A percentile compares a stretch with the other conserved stretches of the same genome.
Evolutionary conservation across 2,797 vertebrate genomes (phyloP).

Genomic region (Macropus fuliginosus): DNA sequence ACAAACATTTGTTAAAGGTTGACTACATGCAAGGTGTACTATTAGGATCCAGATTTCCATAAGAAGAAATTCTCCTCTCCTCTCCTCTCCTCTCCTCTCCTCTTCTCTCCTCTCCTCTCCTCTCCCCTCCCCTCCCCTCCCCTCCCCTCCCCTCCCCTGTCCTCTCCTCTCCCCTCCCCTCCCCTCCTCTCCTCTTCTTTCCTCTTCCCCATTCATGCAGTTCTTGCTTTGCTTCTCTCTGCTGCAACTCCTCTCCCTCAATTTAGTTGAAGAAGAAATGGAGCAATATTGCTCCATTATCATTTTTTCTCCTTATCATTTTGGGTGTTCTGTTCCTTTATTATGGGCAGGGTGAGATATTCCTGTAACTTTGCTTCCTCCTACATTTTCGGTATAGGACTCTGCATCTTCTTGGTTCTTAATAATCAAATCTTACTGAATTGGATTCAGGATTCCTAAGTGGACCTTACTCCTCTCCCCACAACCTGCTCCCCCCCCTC

Average conservation of each 20-base stretch:
- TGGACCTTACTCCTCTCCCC: not conserved
- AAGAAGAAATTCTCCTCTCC: not conserved
- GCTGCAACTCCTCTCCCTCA: not conserved
- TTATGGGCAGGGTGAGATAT: not conserved
- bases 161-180: too few relatives aligned
- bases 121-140: too few relatives aligned
- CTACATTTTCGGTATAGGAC: not conserved
- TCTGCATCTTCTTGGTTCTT: not conserved
- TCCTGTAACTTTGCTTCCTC: not conserved
- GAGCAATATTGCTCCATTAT: not conserved
- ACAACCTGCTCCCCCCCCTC: not conserved
- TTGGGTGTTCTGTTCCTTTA: not conserved
- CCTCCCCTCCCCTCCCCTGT: too few relatives aligned
- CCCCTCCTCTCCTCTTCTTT: too few relatives aligned
- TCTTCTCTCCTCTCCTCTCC: accelerated
- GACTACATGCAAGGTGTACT: not conserved
- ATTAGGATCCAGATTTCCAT: not conserved
- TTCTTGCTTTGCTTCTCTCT: not conserved
- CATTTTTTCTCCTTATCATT: not conserved
- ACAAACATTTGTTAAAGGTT: not conserved
- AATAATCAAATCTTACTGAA: not conserved
- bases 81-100: accelerated
- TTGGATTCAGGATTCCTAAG: not conserved
- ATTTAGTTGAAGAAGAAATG: not conserved
- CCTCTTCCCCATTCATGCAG: not conserved